These are phyloP conservation scores for Brotula barbata DNA, from an alignment of 2,797 vertebrate species.

Conservation along the genomic window DNA sequence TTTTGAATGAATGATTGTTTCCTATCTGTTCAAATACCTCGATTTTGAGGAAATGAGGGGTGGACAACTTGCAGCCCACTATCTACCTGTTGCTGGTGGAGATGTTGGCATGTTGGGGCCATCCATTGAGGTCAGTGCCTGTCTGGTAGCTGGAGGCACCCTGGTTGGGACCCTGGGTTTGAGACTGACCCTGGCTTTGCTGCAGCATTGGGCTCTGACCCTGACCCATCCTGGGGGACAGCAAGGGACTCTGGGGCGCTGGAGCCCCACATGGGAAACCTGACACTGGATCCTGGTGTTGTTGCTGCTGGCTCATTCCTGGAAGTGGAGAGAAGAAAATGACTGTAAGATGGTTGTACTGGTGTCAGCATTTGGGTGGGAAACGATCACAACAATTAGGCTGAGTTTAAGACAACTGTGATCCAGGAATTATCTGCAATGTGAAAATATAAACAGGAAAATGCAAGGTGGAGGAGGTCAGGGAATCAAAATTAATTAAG, in stretches of 20 bases:
- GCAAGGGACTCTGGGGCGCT: constrained; percentile 91
- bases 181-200: constrained; percentile 56
- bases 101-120: constrained; percentile 86
- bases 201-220: constrained; percentile 80
- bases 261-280: constrained; percentile 87
- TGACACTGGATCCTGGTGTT: constrained; percentile 80
- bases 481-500: no score
- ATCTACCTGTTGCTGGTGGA: constrained; percentile 80
- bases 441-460: no score
- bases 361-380: no score
- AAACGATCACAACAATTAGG: no score
- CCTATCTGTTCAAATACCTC: no score
- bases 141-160: constrained; percentile 86
- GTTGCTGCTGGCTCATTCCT: constrained; percentile 94
- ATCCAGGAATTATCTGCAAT: no score
- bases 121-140: constrained; percentile 87
- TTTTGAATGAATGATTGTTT: no score
- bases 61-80: no score
- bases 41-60: no score
- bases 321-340: background rate
- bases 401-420: no score
- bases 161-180: constrained; percentile 66
- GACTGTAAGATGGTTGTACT: no score
- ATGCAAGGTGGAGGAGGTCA: no score
- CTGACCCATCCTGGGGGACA: constrained; percentile 93